A percentile compares a stretch with the other conserved stretches of the same genome.
These are phyloP conservation scores for Aricia artaxerxes DNA, from an alignment of 2,888 invertebrate genomes.

Conservation along the genomic window DNA sequence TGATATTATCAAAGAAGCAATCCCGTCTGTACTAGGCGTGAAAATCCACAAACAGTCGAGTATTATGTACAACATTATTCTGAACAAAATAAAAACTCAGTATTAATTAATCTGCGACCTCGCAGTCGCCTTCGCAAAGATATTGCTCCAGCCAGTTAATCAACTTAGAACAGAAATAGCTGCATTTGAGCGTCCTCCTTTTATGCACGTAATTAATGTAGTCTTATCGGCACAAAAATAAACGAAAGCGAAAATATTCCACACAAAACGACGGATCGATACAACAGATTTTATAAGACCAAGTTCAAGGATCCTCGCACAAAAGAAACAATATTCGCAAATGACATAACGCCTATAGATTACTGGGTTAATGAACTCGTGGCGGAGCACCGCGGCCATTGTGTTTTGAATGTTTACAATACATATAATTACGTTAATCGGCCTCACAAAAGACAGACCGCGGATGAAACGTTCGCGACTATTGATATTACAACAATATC, in stretches of 20 bases:
- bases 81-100: slow-evolving; percentile 8
- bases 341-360: slow-evolving; percentile 29
- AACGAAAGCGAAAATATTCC: not conserved
- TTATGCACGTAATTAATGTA: not conserved
- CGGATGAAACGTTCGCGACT: slow-evolving; percentile 73
- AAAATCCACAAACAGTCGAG: not conserved
- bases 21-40: not conserved
- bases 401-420: slow-evolving; percentile 50
- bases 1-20: slow-evolving; percentile 8
- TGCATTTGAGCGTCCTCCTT: slow-evolving; percentile 9
- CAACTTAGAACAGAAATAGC: not conserved
- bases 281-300: not conserved
- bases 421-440: slow-evolving; percentile 73
- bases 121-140: not conserved
- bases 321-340: slow-evolving; percentile 12
- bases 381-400: slow-evolving; percentile 39
- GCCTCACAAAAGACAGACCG: slow-evolving; percentile 65
- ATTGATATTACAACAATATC: slow-evolving; percentile 78
- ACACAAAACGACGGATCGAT: not conserved
- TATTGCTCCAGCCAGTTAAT: not conserved
- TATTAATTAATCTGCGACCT: slow-evolving; percentile 18
- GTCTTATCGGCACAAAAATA: not conserved
- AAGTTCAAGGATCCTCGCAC: slow-evolving; percentile 21
- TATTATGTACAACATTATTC: not conserved
- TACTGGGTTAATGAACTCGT: slow-evolving; percentile 32